Evolutionary conservation across 2,113 vertebrate genomes (phyloP).

Genomic region (Rhinogobius similis): DNA sequence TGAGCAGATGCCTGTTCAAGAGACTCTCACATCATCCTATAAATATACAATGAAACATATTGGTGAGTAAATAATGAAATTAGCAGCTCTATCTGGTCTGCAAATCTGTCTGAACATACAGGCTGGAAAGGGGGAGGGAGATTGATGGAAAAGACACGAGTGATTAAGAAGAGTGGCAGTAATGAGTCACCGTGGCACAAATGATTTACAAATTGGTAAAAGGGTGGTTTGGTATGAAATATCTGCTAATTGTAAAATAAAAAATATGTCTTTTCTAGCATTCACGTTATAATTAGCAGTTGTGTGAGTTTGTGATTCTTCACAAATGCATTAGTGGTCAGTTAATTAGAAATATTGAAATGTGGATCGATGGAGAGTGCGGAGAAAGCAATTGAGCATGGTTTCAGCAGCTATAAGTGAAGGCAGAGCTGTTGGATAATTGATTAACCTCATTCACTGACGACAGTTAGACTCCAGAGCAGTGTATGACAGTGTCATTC

Average conservation of each 20-base stretch:
- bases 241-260: background rate
- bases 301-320: constrained; percentile 16
- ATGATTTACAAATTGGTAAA: background rate
- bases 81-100: constrained; percentile 93
- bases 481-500: constrained; percentile 9
- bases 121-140: constrained; percentile 36
- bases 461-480: constrained; percentile 42
- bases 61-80: constrained; percentile 98
- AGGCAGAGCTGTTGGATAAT: constrained; percentile 53
- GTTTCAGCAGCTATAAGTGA: constrained; percentile 26
- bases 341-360: constrained; percentile 41
- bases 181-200: constrained; percentile 22
- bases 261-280: background rate
- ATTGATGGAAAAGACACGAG: constrained; percentile 59
- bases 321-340: constrained; percentile 22
- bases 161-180: constrained; percentile 57
- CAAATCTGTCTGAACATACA: constrained; percentile 70
- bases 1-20: constrained; percentile 90
- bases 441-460: constrained; percentile 55
- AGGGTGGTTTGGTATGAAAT: background rate
- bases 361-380: constrained; percentile 28
- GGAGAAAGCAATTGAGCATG: constrained; percentile 8
- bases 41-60: constrained; percentile 76
- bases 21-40: constrained; percentile 40
- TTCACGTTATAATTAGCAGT: constrained; percentile 12